Evolutionary conservation across 2,888 invertebrate genomes (phyloP), one percentile per base, ranked within the genome.

Genomic region (Nemapogon koenigi): DNA sequence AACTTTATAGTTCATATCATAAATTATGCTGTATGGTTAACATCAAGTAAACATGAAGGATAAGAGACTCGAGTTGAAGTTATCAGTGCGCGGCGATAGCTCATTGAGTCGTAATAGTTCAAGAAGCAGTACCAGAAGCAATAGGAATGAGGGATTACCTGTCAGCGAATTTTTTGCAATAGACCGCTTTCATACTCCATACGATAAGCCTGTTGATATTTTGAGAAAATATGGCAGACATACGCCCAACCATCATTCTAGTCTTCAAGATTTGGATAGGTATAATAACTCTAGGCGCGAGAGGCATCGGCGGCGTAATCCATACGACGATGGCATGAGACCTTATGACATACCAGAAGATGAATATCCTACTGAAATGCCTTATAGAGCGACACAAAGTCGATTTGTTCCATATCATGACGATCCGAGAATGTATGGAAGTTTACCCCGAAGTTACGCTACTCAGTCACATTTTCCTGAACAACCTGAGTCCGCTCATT

Each of bases 1-100:
- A n/a, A n/a, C n/a, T n/a, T n/a, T n/a, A n/a, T n/a, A n/a, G n/a
- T n/a, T n/a, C n/a, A n/a, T n/a, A n/a, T n/a, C n/a, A n/a, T n/a
- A n/a, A n/a, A n/a, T n/a, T n/a, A n/a, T n/a, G n/a, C n/a, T n/a
- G n/a, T n/a, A n/a, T n/a, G n/a, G n/a, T n/a, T n/a, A n/a, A n/a
- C n/a, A 15, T 15, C 6, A 16, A 17, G 17, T 27, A 49, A 69
- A 43, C 43, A 78, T 78, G 78, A 78, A 65, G 62, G 69, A 78
- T 49, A 75, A 72, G 59, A 70, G 73, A 60, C 54, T 79, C 19
- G 68, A 80, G 62, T 56, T 80, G 40, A 80, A 66, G 46, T 51
- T 80, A 42, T 79, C 73, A 51, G 78, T 80, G 40, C 69, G 75
- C 26, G 76, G 78, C 26, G 80, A 79, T 43, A 72, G 76, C 45